phyloP scores from a whole-genome alignment of 2,113 vertebrate species.

The Gymnocephalus cernua region DNA sequence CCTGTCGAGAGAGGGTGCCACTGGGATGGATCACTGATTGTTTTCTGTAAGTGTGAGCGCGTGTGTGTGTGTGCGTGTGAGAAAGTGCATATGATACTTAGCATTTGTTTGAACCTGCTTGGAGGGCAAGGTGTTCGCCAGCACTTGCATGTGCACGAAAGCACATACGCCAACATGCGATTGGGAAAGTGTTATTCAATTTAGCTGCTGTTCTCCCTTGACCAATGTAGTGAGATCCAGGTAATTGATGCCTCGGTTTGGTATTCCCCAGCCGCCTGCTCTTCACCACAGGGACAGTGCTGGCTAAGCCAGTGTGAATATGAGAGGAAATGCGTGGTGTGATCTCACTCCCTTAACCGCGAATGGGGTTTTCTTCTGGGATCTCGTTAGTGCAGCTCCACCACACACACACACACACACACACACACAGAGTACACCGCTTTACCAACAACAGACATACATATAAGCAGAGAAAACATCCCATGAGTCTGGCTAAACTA shows the following conservation, averaged over 20 bases:
- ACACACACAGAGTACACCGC: neutral
- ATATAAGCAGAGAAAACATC: constrained; percentile 33
- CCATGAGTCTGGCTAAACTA: constrained; percentile 27
- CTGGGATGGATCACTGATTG: constrained; percentile 61
- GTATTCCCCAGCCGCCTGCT: constrained; percentile 57
- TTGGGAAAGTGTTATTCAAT: constrained; percentile 74
- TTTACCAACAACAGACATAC: neutral
- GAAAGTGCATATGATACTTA: too few species aligned
- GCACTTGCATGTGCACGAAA: neutral
- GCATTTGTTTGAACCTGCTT: too few species aligned
- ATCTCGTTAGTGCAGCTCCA: constrained; percentile 79
- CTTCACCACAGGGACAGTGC: constrained; percentile 57
- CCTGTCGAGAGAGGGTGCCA: constrained; percentile 44
- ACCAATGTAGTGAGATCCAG: constrained; percentile 65
- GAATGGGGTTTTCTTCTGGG: constrained; percentile 63
- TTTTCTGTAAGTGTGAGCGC: constrained; percentile 33
- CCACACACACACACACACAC: constrained; percentile 30
- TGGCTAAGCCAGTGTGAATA: constrained; percentile 67
- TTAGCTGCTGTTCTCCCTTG: constrained; percentile 67
- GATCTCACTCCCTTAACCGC: constrained; percentile 59
- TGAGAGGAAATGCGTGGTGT: constrained; percentile 58
- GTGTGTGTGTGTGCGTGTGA: neutral
- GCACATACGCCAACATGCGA: constrained; percentile 31
- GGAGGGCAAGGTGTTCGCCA: too few species aligned
- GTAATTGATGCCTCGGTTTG: constrained; percentile 76